These are phyloP conservation scores for Anhinga anhinga DNA, from an alignment of 2,113 vertebrate species.

Conservation along the genomic window DNA sequence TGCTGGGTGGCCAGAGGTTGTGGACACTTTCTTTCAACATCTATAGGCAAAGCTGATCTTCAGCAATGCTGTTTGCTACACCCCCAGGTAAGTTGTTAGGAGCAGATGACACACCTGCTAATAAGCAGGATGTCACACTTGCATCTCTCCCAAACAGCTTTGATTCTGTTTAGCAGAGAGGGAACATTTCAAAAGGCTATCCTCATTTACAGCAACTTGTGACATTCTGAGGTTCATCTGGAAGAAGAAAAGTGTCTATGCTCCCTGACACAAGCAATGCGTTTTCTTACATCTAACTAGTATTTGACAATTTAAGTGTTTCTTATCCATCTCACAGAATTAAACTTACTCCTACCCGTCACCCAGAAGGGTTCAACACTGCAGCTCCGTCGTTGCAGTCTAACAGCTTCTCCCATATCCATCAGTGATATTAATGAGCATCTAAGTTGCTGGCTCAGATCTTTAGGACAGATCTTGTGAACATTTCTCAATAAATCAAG, in stretches of 20 bases:
- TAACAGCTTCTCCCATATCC: background rate
- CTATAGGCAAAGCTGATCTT: background rate
- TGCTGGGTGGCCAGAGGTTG: background rate
- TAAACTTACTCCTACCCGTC: background rate
- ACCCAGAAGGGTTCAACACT: background rate
- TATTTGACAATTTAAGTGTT: background rate
- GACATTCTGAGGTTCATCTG: background rate
- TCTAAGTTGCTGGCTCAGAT: background rate
- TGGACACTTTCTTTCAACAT: background rate
- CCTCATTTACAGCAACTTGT: background rate
- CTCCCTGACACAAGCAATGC: background rate
- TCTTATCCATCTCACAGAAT: background rate
- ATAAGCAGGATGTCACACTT: background rate
- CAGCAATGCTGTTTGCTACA: background rate
- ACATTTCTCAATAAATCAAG: background rate
- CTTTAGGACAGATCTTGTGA: background rate
- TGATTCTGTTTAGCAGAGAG: background rate
- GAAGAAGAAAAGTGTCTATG: background rate
- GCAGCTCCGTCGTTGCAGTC: background rate
- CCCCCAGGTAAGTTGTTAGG: background rate
- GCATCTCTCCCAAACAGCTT: background rate
- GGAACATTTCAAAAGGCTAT: background rate
- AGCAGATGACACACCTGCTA: background rate
- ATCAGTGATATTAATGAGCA: background rate
- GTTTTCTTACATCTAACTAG: background rate